Evolutionary conservation across 2,113 vertebrate species (phyloP).

Genomic region (Saguinus imperator): DNA sequence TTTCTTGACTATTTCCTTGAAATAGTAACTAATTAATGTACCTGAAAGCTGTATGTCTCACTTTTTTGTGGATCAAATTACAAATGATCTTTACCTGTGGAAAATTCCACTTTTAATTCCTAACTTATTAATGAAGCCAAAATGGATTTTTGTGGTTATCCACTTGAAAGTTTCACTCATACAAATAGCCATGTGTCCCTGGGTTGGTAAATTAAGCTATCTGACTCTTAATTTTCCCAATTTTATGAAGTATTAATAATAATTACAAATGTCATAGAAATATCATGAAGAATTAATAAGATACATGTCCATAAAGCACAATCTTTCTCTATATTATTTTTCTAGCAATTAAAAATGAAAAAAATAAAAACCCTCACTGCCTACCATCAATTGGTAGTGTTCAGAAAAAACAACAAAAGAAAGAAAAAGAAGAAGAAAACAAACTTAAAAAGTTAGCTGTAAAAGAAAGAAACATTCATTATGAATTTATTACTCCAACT

Average conservation of each 20-base stretch:
- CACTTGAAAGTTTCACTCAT: constrained; percentile 1
- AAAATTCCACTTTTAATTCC: constrained; percentile 46
- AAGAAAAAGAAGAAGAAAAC: constrained; percentile 38
- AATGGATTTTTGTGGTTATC: not conserved
- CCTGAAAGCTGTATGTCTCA: not conserved
- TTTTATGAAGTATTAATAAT: not conserved
- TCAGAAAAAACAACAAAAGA: constrained; percentile 15
- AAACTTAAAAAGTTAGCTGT: constrained; percentile 60
- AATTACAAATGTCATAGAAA: constrained; percentile 13
- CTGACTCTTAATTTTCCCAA: not conserved
- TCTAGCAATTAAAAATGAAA: constrained; percentile 15
- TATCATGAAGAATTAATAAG: constrained; percentile 26
- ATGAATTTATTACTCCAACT: constrained; percentile 81
- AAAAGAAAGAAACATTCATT: constrained; percentile 81
- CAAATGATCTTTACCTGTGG: constrained; percentile 25
- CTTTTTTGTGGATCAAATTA: constrained; percentile 1
- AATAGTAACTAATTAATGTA: constrained; percentile 1
- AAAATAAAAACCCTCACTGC: constrained; percentile 20
- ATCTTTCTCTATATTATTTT: constrained; percentile 16
- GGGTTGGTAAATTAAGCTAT: not conserved
- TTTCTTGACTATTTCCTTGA: constrained; percentile 49
- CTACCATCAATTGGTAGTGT: constrained; percentile 14
- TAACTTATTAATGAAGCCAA: constrained; percentile 32
- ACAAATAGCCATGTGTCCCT: not conserved
- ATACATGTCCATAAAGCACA: not conserved